Base-by-base conservation (phyloP, 2,113 vertebrate species). In the Bettongia penicillata region DNA sequence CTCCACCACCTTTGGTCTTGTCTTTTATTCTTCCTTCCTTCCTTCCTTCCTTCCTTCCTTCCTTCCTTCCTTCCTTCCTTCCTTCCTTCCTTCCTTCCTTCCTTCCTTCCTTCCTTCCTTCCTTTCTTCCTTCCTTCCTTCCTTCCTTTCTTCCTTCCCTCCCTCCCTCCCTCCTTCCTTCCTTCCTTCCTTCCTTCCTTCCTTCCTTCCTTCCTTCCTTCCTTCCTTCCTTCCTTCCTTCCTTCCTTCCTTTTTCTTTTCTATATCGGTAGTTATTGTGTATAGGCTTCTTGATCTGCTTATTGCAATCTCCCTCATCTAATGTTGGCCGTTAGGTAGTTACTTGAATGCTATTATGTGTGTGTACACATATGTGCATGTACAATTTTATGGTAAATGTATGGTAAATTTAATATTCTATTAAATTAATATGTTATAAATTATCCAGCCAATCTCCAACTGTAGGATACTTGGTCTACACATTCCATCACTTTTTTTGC, bases 1-100 rank as follows among this genome's bases (percentile, higher is more conserved):
- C 68, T 3, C 24, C 6, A 19, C 0, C 2, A 22, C 14, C 2
- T 16, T 49, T 11, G 0, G 7, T 49, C 4, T 22, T 22, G 48
- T 51, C 52, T 57, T 0, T 7, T 22, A 14, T 49, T 12, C 51
- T 11, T 51, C 51, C 51, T 51, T 51, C 51, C 51, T 51, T 51
- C 51, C 51, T 51, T 51, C 51, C 51, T 51, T 43, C 47, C 23
- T 23, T 37, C 49, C 31, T 25, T 0, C 43, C 53, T 43, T 37
- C 24, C 28, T 51, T 51, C 51, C 51, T 51, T 51, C n/a, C 9
- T 51, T 51, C 51, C 51, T 51, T 10, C 50, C 50, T 51, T 10
- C 50, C 50, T 51, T 43, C 47, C 24, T 23, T 37, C 49, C 26
- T 25, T 0, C 47, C 53, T 43, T n/a, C 31, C 28, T 77, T 77